A percentile compares a stretch with the other conserved stretches of the same genome.
These are phyloP conservation scores for Hybos culiciformis DNA, from an alignment of 2,888 invertebrate species.

Conservation along the genomic window DNA sequence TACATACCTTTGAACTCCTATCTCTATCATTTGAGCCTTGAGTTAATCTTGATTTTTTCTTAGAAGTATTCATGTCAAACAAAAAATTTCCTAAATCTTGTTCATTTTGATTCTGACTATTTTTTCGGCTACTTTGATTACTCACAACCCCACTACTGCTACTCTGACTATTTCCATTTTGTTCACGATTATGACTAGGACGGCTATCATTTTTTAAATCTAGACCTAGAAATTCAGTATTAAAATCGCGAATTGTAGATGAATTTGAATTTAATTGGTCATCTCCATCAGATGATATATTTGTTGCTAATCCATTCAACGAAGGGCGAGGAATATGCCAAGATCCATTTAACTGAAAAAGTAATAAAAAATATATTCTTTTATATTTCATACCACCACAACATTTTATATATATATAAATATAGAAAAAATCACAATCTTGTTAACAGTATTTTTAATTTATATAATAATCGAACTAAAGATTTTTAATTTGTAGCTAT, in stretches of 20 bases:
- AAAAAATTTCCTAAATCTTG: not conserved
- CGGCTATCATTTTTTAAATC: not conserved
- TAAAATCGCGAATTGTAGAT: conserved; percentile 15
- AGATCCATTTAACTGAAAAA: conserved; percentile 35
- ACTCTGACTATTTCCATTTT: not conserved
- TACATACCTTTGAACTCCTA: conserved; percentile 65
- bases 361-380: conserved; percentile 3
- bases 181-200: not conserved
- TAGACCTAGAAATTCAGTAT: not conserved
- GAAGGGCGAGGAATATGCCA: conserved; percentile 81
- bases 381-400: no score
- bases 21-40: conserved; percentile 59
- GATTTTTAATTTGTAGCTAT: no score
- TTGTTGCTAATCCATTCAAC: conserved; percentile 37
- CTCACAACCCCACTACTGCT: not conserved
- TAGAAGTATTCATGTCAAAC: no score
- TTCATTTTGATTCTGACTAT: not conserved
- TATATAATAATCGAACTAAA: no score
- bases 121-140: not conserved
- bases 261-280: conserved; percentile 27
- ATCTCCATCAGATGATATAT: conserved; percentile 25
- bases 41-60: conserved; percentile 45
- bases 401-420: no score
- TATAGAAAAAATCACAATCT: no score
- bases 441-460: no score